Evolutionary conservation across 2,888 invertebrate genomes (phyloP).

Genomic region (Temnothorax rugatulus): DNA sequence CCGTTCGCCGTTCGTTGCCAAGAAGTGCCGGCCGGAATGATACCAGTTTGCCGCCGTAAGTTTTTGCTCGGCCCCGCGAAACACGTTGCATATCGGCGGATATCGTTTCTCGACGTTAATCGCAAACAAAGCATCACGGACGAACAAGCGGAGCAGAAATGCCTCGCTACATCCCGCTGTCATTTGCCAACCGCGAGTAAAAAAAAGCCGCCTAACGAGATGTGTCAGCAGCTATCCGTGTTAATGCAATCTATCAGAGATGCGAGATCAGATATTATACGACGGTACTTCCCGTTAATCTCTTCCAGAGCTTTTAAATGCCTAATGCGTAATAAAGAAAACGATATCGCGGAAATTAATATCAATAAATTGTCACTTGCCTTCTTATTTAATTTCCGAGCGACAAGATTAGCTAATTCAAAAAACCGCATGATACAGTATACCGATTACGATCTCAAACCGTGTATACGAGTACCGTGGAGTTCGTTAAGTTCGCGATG

Average conservation of each 20-base stretch:
- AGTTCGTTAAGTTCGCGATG: slow-evolving; percentile 18
- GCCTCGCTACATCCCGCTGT: background rate
- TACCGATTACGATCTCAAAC: slow-evolving; percentile 22
- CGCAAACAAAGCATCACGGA: background rate
- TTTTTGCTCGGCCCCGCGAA: slow-evolving; percentile 17
- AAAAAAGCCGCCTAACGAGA: background rate
- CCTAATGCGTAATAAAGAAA: background rate
- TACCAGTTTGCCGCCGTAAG: slow-evolving; percentile 7
- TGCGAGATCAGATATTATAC: slow-evolving; percentile 8
- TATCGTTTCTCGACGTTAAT: slow-evolving; percentile 9
- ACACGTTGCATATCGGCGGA: slow-evolving; percentile 21
- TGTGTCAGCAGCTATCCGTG: background rate
- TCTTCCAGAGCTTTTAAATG: background rate
- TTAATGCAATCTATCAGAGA: slow-evolving; percentile 7
- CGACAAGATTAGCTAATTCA: slow-evolving; percentile 19
- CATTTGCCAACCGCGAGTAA: background rate
- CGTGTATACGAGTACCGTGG: background rate
- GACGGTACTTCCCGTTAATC: background rate
- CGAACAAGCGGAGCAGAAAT: background rate
- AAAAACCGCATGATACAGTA: background rate
- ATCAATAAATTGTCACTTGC: slow-evolving; percentile 26
- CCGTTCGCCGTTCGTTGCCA: slow-evolving; percentile 13
- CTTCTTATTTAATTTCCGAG: slow-evolving; percentile 25
- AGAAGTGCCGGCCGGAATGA: slow-evolving; percentile 37
- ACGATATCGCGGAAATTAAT: slow-evolving; percentile 12